A percentile compares a stretch with the other conserved stretches of the same genome.
phyloP scores from a whole-genome alignment of 2,797 vertebrate genomes.

The Phalanger gymnotis region DNA sequence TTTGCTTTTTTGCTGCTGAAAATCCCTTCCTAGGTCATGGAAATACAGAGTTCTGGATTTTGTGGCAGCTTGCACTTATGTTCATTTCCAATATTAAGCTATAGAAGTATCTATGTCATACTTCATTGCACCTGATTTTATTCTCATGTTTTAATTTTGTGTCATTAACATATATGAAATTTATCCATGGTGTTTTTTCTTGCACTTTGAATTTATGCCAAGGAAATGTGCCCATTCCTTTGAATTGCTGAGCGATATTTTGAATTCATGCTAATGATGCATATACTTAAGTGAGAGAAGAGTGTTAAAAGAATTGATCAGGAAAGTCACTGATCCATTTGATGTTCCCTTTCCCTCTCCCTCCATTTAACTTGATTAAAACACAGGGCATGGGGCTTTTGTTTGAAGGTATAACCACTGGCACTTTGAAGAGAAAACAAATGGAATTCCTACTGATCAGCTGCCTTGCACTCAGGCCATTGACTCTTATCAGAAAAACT shows the following conservation, averaged over 20 bases:
- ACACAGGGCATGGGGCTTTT: neutral
- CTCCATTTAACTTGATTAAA: neutral
- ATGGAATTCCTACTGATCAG: neutral
- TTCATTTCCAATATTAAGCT: neutral
- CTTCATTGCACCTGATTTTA: neutral
- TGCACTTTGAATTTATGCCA: neutral
- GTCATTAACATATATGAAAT: neutral
- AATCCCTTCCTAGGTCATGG: neutral
- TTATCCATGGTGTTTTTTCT: neutral
- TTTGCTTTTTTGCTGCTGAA: neutral
- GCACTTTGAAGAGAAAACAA: neutral
- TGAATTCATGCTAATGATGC: neutral
- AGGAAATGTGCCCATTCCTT: neutral
- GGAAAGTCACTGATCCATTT: neutral
- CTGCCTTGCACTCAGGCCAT: neutral
- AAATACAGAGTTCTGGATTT: neutral
- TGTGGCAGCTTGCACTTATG: neutral
- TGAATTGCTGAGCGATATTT: neutral
- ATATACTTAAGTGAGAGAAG: neutral
- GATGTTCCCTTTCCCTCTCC: neutral
- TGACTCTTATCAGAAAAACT: neutral
- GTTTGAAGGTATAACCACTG: neutral
- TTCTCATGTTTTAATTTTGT: neutral
- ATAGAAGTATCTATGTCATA: neutral
- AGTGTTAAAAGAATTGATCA: neutral